Evolutionary conservation across 1,140 invertebrate species (phyloP).

Genomic region (Pomacea maculata): DNA sequence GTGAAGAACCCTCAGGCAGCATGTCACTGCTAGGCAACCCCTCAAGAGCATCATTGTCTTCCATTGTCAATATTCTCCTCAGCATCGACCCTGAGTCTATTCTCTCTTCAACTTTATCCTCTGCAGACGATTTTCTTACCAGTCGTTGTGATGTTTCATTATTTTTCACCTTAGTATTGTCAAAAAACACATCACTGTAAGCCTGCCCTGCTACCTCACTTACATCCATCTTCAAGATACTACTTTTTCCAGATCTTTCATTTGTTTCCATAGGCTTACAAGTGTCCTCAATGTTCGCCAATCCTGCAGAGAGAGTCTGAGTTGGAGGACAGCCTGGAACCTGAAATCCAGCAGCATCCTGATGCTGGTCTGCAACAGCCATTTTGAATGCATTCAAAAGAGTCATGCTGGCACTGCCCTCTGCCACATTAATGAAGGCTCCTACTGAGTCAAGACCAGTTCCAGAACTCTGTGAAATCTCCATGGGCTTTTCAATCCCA

Average conservation of each 20-base stretch:
- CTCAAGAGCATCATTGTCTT: constrained; percentile 21
- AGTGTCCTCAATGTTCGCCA: background rate
- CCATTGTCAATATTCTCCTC: constrained; percentile 33
- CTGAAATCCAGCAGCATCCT: background rate
- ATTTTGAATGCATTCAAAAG: constrained; percentile 22
- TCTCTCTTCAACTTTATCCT: constrained; percentile 21
- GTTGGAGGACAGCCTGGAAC: background rate
- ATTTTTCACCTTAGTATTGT: background rate
- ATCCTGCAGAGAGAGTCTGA: background rate
- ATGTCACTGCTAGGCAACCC: constrained; percentile 23
- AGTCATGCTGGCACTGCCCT: constrained; percentile 15
- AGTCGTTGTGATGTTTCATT: background rate
- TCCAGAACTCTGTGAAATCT: background rate
- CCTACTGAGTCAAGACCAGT: background rate
- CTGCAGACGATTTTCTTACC: constrained; percentile 9
- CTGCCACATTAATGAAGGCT: constrained; percentile 20
- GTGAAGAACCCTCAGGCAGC: constrained; percentile 34
- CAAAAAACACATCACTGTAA: background rate
- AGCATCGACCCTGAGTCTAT: constrained; percentile 32
- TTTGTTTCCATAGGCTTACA: constrained; percentile 1
- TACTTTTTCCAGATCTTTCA: background rate
- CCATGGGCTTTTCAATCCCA: constrained; percentile 8
- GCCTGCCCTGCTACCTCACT: background rate
- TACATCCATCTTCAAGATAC: constrained; percentile 8
- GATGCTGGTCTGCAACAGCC: constrained; percentile 12